These are phyloP conservation scores for Doris montereyensis DNA, from an alignment of 2,888 invertebrate genomes.

Conservation along the genomic window DNA sequence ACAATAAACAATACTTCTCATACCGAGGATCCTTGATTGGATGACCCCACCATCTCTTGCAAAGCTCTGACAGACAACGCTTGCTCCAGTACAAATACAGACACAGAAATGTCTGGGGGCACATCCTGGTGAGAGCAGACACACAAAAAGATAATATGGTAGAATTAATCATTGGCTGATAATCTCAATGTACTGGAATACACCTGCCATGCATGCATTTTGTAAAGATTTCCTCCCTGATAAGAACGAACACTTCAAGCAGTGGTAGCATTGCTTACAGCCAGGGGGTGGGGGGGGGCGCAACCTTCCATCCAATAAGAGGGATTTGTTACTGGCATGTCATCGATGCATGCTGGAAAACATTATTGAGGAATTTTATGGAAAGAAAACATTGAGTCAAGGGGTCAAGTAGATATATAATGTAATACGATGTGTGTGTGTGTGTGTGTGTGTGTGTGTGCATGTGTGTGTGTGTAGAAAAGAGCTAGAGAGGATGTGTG, in stretches of 20 bases:
- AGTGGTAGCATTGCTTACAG: no score
- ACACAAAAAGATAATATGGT: background rate
- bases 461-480: no score
- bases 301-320: background rate
- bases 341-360: background rate
- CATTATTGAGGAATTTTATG: background rate
- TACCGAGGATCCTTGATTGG: slow-evolving; percentile 66
- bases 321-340: background rate
- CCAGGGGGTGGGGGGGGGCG: background rate
- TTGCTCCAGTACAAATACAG: slow-evolving; percentile 99
- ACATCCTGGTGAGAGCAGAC: slow-evolving; percentile 77
- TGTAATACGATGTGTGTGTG: no score
- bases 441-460: no score
- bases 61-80: slow-evolving; percentile 98
- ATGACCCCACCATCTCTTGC: slow-evolving; percentile 93
- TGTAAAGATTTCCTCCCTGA: no score
- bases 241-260: no score
- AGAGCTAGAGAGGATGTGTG: background rate
- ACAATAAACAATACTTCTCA: no score
- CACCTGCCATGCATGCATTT: no score
- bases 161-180: no score
- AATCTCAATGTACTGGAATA: no score
- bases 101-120: slow-evolving; percentile 97
- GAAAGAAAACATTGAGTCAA: background rate
- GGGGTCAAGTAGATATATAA: no score